phyloP scores from a whole-genome alignment of 2,888 invertebrate species.

The Phalera bucephala region DNA sequence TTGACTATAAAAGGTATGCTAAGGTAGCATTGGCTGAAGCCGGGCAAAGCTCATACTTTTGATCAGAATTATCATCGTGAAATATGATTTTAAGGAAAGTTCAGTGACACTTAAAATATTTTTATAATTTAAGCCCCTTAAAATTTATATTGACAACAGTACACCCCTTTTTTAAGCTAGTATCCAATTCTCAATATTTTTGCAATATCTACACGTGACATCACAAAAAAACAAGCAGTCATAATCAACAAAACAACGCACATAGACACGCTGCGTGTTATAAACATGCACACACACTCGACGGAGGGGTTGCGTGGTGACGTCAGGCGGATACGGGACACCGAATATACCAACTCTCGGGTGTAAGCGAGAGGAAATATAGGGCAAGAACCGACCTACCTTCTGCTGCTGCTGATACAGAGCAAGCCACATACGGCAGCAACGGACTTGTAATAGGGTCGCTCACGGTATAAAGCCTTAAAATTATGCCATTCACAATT shows the following conservation, averaged over 20 bases:
- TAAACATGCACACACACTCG: conserved; percentile 54
- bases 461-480: conserved; percentile 29
- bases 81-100: too few relatives aligned
- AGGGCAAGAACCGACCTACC: conserved; percentile 81
- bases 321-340: conserved; percentile 67
- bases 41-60: too few relatives aligned
- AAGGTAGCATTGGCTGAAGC: too few relatives aligned
- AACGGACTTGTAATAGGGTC: conserved; percentile 58
- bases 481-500: conserved; percentile 41
- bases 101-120: too few relatives aligned
- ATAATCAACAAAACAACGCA: conserved; percentile 44
- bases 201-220: too few relatives aligned
- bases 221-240: conserved; percentile 27
- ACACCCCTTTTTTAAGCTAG: too few relatives aligned
- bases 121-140: too few relatives aligned
- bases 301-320: conserved; percentile 64
- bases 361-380: conserved; percentile 65
- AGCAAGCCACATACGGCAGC: conserved; percentile 54
- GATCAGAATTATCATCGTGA: too few relatives aligned
- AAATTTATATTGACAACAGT: too few relatives aligned
- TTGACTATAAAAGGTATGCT: too few relatives aligned
- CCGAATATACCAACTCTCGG: conserved; percentile 19
- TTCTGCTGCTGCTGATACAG: conserved; percentile 57
- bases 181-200: too few relatives aligned
- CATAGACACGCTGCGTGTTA: conserved; percentile 44